phyloP scores from a whole-genome alignment of 2,888 invertebrate genomes.

The Aphodius sticticus region DNA sequence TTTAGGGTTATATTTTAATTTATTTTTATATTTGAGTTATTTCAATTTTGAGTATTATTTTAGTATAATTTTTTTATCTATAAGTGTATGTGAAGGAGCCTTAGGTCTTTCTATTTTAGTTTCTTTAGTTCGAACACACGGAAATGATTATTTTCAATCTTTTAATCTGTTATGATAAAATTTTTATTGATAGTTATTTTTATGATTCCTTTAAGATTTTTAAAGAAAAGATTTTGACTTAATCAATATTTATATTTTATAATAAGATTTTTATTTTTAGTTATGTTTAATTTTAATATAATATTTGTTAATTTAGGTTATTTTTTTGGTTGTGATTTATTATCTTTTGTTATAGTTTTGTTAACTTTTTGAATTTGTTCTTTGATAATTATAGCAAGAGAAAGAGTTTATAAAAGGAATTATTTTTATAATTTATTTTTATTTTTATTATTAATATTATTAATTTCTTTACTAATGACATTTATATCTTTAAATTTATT shows the following conservation, averaged over 20 bases:
- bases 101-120: conserved; percentile 69
- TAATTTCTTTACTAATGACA: conserved; percentile 65
- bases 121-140: conserved; percentile 67
- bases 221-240: conserved; percentile 64
- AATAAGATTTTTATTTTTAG: conserved; percentile 62
- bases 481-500: conserved; percentile 68
- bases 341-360: no score
- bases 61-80: conserved; percentile 68
- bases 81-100: conserved; percentile 71
- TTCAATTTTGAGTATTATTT: conserved; percentile 63
- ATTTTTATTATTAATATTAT: conserved; percentile 63
- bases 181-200: conserved; percentile 62
- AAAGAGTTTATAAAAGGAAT: conserved; percentile 60
- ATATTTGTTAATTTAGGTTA: conserved; percentile 60
- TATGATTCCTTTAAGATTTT: conserved; percentile 48
- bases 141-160: conserved; percentile 67
- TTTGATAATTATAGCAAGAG: conserved; percentile 68
- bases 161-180: conserved; percentile 62
- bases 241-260: conserved; percentile 64
- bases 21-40: conserved; percentile 52
- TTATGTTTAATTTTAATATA: conserved; percentile 55
- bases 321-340: conserved; percentile 54
- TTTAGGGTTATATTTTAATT: conserved; percentile 64
- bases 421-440: conserved; percentile 64
- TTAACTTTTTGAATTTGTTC: not conserved